Evolutionary conservation across 2,888 invertebrate species (phyloP), one percentile per base, ranked within the genome.

Genomic region (Petrolisthes manimaculis): DNA sequence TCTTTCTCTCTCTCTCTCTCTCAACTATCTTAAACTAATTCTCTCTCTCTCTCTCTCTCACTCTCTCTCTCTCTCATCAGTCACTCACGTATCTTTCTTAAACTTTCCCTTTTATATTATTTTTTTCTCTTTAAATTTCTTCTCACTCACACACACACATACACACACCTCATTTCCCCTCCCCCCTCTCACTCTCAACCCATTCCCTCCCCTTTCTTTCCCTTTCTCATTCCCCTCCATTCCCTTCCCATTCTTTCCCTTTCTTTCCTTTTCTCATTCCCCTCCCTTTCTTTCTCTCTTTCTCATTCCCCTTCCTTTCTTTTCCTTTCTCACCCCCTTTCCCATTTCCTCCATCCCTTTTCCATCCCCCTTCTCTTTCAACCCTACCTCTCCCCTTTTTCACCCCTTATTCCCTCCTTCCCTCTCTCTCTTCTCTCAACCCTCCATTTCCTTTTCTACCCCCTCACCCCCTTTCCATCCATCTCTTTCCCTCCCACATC

Each of bases 381-480:
- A n/a, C n/a, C n/a, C n/a, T n/a, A n/a, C n/a, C n/a, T n/a, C n/a
- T n/a, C n/a, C n/a, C n/a, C n/a, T n/a, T n/a, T n/a, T n/a, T n/a
- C n/a, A n/a, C n/a, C n/a, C n/a, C 14, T 12, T 61, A 61, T 61
- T 61, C 8, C 67, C 8, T 61, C 67, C 14, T n/a, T n/a, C n/a
- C n/a, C n/a, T n/a, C n/a, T n/a, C n/a, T n/a, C n/a, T n/a, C n/a
- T n/a, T n/a, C n/a, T 12, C 8, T 61, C n/a, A n/a, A n/a, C n/a
- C n/a, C n/a, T n/a, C n/a, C n/a, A n/a, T n/a, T 12, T n/a, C 67
- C 9, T 14, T 14, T 5, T 71, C 71, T 5, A 12, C 37, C 4
- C 24, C 75, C 5, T 21, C 79, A 12, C 55, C 79, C 53, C 79
- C 54, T 53, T 51, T 79, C 53, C 51, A 79, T 79, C 79, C n/a